A percentile compares a stretch with the other conserved stretches of the same genome.
These are phyloP conservation scores for Tychaedon coryphoeus DNA, from an alignment of 2,113 vertebrate species.

Conservation along the genomic window DNA sequence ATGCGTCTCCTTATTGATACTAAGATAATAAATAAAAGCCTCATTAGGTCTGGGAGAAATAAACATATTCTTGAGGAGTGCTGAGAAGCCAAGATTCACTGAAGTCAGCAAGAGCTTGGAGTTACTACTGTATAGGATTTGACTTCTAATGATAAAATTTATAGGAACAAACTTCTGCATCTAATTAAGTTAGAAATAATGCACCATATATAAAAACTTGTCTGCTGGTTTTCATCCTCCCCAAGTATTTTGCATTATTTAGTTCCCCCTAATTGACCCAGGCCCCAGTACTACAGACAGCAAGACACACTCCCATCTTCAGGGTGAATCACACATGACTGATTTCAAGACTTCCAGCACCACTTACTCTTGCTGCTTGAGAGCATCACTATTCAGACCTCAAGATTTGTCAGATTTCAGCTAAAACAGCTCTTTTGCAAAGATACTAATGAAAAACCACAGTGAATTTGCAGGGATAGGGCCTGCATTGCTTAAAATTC, in stretches of 20 bases:
- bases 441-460: rapidly evolving
- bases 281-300: background rate
- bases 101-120: background rate
- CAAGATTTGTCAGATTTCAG: background rate
- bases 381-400: background rate
- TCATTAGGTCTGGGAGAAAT: background rate
- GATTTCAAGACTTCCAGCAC: background rate
- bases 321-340: rapidly evolving
- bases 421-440: background rate
- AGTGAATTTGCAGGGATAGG: background rate
- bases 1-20: background rate
- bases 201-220: background rate
- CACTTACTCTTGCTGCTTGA: background rate
- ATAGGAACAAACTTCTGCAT: background rate
- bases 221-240: background rate
- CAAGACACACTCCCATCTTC: background rate
- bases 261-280: rapidly evolving
- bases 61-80: background rate
- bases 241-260: background rate
- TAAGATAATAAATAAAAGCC: slow-evolving; percentile 23
- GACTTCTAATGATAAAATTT: background rate
- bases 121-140: background rate
- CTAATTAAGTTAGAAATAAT: background rate
- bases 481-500: background rate
- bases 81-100: background rate